Base-by-base conservation (phyloP, 2,888 invertebrate genomes). In the Imbricaverruca yamaguchii region DNA sequence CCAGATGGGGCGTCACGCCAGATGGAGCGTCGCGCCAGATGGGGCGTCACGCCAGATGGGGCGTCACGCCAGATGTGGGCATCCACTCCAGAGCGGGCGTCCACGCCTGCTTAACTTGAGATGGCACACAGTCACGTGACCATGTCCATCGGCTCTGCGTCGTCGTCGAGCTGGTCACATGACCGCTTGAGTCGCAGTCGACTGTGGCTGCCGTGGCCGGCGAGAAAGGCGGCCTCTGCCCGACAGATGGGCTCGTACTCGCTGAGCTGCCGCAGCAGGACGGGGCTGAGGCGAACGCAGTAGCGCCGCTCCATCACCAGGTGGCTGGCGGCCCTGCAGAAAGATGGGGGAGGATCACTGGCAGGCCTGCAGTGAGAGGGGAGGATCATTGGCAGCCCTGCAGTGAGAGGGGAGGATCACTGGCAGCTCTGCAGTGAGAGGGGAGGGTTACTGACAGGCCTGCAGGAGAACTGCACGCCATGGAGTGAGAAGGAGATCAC, bases 201-300 rank as follows among this genome's bases (percentile, higher is more conserved):
- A 12, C 74, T 23, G 53, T 23, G 9, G 53, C 74, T 74, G 74
- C 18, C 13, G 74, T 74, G 74, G 18, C 74, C 74, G 15, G 39
- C 74, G 8, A 74, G 74, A 53, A 74, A 74, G 18, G 21, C 53
- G 21, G 18, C 53, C 74, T 74, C 74, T 0, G 74, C 74, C 18
- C 53, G 74, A 18, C 39, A 39, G 74, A 74, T 74, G 6, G 74
- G 74, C 74, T 81, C 81, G 81, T 74, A 81, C 81, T 81, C 74
- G 39, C 53, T 39, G 18, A 81, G 81, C 23, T 81, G 81, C 11
- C 61, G 74, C 74, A 81, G 13, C n/a, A 81, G 25, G 7, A 23
- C 56, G 21, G 81, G 69, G n/a, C 59, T 81, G 74, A 81, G 57
- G 21, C 59, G 69, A 8, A 81, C 59, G 57, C 81, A 81, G 74